Conservation (phyloP, 64 coral and sea anemone genomes). For the Pocillopora verrucosa region DNA sequence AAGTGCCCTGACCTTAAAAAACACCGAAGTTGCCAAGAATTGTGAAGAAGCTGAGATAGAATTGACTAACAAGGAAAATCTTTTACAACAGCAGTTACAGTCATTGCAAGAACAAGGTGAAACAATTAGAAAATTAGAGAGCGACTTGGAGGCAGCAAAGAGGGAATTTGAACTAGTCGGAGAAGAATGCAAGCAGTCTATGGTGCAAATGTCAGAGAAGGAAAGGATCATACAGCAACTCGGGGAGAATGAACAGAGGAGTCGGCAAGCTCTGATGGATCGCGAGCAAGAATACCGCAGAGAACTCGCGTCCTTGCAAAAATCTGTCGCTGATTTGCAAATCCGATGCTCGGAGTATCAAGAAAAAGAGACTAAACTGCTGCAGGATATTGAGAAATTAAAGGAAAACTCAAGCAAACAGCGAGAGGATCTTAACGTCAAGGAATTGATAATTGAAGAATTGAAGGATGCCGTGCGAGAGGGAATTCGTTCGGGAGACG, state of each 20-base stretch:
- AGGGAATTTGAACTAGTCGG: slow-evolving; percentile 32
- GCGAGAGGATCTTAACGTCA: slow-evolving; percentile 23
- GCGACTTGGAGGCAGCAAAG: background rate
- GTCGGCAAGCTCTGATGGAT: slow-evolving; percentile 47
- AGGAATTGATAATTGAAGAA: slow-evolving; percentile 35
- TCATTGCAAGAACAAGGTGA: background rate
- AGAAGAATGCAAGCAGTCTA: slow-evolving; percentile 39
- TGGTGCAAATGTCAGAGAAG: slow-evolving; percentile 55
- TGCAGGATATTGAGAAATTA: slow-evolving; percentile 30
- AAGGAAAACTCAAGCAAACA: slow-evolving; percentile 18
- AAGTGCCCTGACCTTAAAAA: slow-evolving; percentile 16
- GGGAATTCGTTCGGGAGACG: slow-evolving; percentile 20
- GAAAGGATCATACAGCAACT: slow-evolving; percentile 68
- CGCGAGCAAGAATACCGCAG: slow-evolving; percentile 64
- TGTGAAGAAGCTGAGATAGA: slow-evolving; percentile 15
- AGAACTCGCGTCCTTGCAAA: slow-evolving; percentile 58
- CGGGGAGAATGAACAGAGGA: slow-evolving; percentile 53
- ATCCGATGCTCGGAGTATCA: slow-evolving; percentile 21
- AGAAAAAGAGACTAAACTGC: slow-evolving; percentile 35
- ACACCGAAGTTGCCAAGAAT: slow-evolving; percentile 33
- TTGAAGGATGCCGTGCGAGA: slow-evolving; percentile 31
- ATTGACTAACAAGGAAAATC: slow-evolving; percentile 17
- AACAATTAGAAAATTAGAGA: slow-evolving; percentile 6
- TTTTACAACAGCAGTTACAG: slow-evolving; percentile 1
- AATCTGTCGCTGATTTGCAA: slow-evolving; percentile 56